Conservation (phyloP, 2,113 vertebrate genomes). For the Onychorhynchus coronatus region DNA sequence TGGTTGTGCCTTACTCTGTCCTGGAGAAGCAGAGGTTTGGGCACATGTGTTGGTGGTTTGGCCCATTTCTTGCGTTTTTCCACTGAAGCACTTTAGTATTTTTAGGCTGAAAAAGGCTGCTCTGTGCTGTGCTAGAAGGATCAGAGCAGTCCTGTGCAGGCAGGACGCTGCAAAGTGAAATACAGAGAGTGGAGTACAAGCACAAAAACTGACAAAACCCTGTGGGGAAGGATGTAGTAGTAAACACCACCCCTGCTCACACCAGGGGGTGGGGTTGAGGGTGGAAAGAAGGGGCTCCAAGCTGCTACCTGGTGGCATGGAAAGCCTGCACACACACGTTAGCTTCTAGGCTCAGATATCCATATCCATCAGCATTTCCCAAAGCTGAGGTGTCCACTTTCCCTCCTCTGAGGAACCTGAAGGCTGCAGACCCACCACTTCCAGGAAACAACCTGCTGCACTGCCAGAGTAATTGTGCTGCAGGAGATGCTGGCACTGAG, state of each 20-base stretch:
- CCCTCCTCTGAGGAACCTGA: background rate
- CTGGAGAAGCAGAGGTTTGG: constrained; percentile 14
- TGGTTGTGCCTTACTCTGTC: background rate
- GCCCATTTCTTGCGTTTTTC: constrained; percentile 31
- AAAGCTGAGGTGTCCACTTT: background rate
- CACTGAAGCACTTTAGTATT: constrained; percentile 13
- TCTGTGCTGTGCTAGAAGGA: background rate
- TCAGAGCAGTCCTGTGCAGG: background rate
- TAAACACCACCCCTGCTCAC: background rate
- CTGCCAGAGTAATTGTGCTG: background rate
- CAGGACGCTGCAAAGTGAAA: background rate
- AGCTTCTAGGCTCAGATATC: background rate
- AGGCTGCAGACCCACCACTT: background rate
- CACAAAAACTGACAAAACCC: background rate
- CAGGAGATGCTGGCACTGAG: background rate
- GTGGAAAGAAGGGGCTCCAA: background rate
- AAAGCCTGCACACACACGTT: background rate
- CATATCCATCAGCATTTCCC: background rate
- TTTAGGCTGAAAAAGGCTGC: background rate
- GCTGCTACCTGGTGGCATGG: background rate
- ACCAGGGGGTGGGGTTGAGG: background rate
- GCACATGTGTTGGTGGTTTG: constrained; percentile 21
- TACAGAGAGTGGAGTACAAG: background rate
- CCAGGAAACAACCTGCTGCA: background rate
- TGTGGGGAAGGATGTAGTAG: background rate